Conservation (phyloP, 2,113 vertebrate species). For the Cathartes aura region DNA sequence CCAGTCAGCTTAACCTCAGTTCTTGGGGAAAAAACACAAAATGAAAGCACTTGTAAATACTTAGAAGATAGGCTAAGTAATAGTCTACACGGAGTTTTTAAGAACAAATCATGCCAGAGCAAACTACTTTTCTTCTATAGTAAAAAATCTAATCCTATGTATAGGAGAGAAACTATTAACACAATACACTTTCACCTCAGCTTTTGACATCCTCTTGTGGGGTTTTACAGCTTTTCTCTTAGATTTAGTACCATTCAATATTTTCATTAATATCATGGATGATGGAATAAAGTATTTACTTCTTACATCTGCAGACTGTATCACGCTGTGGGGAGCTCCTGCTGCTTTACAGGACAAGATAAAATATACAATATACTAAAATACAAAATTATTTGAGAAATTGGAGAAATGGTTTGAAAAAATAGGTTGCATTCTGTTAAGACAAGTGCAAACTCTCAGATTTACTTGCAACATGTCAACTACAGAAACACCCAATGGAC, state of each 20-base stretch:
- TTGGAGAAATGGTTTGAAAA: neutral
- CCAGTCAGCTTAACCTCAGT: neutral
- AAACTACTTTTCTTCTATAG: neutral
- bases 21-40: neutral
- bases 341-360: neutral
- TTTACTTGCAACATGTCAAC: neutral
- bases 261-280: neutral
- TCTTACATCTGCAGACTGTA: neutral
- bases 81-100: neutral
- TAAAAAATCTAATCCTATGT: neutral
- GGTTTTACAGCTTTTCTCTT: neutral
- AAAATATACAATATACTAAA: neutral
- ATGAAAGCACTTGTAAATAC: neutral
- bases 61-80: neutral
- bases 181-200: neutral
- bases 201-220: neutral
- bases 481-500: fast-evolving
- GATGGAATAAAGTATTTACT: neutral
- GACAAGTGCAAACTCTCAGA: neutral
- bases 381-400: neutral
- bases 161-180: neutral
- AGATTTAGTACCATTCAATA: neutral
- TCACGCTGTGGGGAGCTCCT: neutral
- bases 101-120: neutral
- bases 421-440: neutral